Evolutionary conservation across 2,113 vertebrate genomes (phyloP), one percentile per base, ranked within the genome.

Genomic region (Tetrax tetrax): DNA sequence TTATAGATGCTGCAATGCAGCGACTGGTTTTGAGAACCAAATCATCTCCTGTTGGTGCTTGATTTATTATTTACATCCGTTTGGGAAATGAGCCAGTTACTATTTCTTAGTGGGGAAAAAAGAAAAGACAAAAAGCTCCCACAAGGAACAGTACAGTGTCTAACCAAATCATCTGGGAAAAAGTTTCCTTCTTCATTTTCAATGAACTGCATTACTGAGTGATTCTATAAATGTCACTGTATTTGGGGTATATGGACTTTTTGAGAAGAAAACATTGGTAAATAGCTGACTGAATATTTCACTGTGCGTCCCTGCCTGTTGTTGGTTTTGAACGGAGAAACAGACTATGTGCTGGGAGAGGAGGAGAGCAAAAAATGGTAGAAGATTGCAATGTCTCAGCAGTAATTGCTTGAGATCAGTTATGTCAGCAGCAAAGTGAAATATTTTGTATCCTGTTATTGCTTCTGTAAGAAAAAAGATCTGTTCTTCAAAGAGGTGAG

Each of bases 381-480:
- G 68, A 95, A 71, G 22, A 76, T 66, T 77, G 60, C 19, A 61
- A 66, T 31, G 48, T 71, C 69, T 96, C 50, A 60, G 68, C 18
- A 77, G 64, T 47, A 93, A 83, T 82, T 91, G 27, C 50, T 89
- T 87, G 68, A 86, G 71, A 91, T 86, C 61, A 84, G 83, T 95
- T 94, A 71, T 89, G 70, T 85, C 83, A 91, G 50, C 51, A 85
- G 64, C 76, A 88, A 87, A 60, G 63, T 64, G 51, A 76, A 93
- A 31, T 77, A 91, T 91, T 98, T 97, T 94, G 91, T 65, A 91
- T 51, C 29, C 18, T 85, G 59, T 87, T 93, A 78, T 43, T 95
- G 72, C 94, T 94, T 91, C 77, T 84, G 74, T 84, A 76, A 94
- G 77, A 87, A 93, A 84, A 90, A 95, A 78, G 83, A 38, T 41